Base-by-base conservation (phyloP, 2,113 vertebrate genomes). In the Columbina picui region DNA sequence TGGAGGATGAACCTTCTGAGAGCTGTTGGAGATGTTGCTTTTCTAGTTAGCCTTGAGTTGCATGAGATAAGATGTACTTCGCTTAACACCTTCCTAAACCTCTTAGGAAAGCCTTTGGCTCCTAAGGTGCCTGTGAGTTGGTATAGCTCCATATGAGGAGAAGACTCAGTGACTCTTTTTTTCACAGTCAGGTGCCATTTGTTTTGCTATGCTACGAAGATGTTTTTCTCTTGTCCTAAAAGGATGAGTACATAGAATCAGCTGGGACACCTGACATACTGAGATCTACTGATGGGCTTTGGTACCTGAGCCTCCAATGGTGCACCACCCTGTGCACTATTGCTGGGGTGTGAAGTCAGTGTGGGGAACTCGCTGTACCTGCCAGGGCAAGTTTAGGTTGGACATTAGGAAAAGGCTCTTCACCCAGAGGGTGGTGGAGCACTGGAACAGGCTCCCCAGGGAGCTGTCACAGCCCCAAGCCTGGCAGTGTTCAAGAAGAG, bases 251-350 rank as follows among this genome's bases (percentile, higher is more conserved):
- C 0, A 1, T 30, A 32, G 52, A 60, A 68, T 14, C 63, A 64
- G 5, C 13, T 30, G 20, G n/a, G 27, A 38, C 16, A 57, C 2
- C 26, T 43, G 32, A 14, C 27, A 43, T 12, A 13, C 7, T 26
- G n/a, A 77, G 29, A 8, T 61, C 34, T 27, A 16, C 11, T 39
- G 30, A 45, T 0, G 5, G 34, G 11, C 27, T 84, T 74, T 75
- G 34, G 11, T 39, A 55, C 16, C 25, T 3, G 29, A 45, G 17
- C 4, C 32, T 59, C 53, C 25, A 9, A 9, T 30, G 53, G 32
- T 2, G 2, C 3, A 26, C 25, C 1, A 7, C 12, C 9, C 43
- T 34, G 20, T 0, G 2, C 1, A 3, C 23, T 50, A 2, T 13
- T 45, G 11, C n/a, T 56, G 45, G 22, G 45, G 19, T 8, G 6